Evolutionary conservation across 2,888 invertebrate species (phyloP).

Genomic region (Apeira syringaria): DNA sequence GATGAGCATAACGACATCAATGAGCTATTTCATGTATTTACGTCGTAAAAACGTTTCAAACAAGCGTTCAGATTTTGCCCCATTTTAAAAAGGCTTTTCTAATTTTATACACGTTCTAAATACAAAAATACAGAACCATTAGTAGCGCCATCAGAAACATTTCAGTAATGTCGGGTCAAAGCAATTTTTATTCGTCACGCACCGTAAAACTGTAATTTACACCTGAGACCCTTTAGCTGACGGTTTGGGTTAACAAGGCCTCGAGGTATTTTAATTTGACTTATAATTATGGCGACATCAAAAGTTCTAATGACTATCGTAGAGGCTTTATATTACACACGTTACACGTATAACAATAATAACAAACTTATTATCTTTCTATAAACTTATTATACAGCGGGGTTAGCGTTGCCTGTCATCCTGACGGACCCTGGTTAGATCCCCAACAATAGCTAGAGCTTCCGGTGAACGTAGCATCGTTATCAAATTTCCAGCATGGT

Average conservation of each 20-base stretch:
- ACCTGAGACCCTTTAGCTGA: conserved; percentile 21
- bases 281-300: conserved; percentile 15
- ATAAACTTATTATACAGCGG: too few species aligned
- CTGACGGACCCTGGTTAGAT: too few species aligned
- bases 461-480: too few species aligned
- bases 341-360: too few species aligned
- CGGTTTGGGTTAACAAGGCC: conserved; percentile 10
- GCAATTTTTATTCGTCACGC: conserved; percentile 34
- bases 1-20: too few species aligned
- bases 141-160: neutral
- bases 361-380: too few species aligned
- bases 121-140: conserved; percentile 6
- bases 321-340: neutral
- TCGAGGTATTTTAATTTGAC: conserved; percentile 22
- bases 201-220: conserved; percentile 32
- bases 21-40: too few species aligned
- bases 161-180: conserved; percentile 24
- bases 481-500: too few species aligned
- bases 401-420: too few species aligned
- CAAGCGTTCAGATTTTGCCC: neutral
- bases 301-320: conserved; percentile 6
- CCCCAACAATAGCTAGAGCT: too few species aligned
- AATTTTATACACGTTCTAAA: conserved; percentile 9
- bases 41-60: too few species aligned
- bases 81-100: neutral